Conservation (phyloP, 1,140 invertebrate species). For the Sitophilus oryzae region DNA sequence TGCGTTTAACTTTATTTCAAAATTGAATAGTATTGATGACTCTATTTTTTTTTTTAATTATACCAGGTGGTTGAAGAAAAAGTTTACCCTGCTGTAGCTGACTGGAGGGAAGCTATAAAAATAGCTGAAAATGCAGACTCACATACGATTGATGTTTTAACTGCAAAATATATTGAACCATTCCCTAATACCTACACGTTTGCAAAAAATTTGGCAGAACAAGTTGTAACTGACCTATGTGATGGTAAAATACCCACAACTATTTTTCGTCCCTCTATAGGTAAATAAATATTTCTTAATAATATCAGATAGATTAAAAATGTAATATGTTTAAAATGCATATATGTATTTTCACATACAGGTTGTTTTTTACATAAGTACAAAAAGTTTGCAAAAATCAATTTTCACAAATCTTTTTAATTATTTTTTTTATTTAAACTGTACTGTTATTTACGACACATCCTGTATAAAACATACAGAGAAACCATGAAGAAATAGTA, state of each 20-base stretch:
- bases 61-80: slow-evolving; percentile 58
- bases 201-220: slow-evolving; percentile 76
- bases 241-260: slow-evolving; percentile 64
- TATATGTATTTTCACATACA: too few relatives aligned
- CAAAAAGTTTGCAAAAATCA: too few relatives aligned
- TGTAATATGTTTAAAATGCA: too few relatives aligned
- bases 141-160: slow-evolving; percentile 59
- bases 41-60: background rate
- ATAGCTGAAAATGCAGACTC: slow-evolving; percentile 74
- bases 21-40: background rate
- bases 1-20: slow-evolving; percentile 4
- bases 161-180: slow-evolving; percentile 62
- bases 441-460: too few relatives aligned
- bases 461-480: background rate
- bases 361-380: too few relatives aligned
- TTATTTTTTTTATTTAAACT: background rate
- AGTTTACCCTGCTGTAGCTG: slow-evolving; percentile 74
- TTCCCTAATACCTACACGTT: slow-evolving; percentile 85
- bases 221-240: slow-evolving; percentile 65
- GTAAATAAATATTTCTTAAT: slow-evolving; percentile 45
- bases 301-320: background rate
- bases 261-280: slow-evolving; percentile 88
- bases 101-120: slow-evolving; percentile 80
- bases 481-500: background rate
- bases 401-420: background rate